Evolutionary conservation across 2,113 vertebrate species (phyloP).

Genomic region (Ellobius talpinus): DNA sequence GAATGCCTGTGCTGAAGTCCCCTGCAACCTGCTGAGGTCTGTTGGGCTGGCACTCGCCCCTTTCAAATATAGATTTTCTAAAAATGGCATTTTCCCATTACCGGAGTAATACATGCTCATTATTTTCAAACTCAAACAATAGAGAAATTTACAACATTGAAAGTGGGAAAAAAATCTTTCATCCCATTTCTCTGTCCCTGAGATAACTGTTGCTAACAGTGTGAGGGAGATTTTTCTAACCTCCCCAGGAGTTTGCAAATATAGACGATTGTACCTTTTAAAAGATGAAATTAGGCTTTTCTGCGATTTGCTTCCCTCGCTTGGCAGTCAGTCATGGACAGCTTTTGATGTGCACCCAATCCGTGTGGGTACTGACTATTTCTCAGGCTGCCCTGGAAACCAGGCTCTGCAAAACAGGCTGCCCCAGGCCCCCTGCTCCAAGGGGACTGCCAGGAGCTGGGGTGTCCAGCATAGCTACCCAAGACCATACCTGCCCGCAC

Average conservation of each 20-base stretch:
- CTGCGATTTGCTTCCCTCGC: conserved; percentile 30
- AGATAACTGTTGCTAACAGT: not conserved
- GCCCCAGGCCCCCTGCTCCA: not conserved
- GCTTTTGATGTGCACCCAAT: not conserved
- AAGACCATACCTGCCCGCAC: not conserved
- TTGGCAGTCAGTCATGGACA: not conserved
- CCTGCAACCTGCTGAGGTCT: not conserved
- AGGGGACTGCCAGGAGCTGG: too few relatives aligned
- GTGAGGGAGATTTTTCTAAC: not conserved
- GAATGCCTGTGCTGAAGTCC: not conserved
- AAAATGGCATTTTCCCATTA: not conserved
- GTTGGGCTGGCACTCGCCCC: not conserved
- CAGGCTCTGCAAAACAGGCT: not conserved
- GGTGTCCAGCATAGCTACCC: not conserved
- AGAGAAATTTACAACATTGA: conserved; percentile 23
- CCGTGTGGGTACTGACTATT: not conserved
- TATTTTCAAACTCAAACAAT: conserved; percentile 54
- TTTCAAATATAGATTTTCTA: conserved; percentile 16
- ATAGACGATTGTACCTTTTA: not conserved
- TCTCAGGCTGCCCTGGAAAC: not conserved
- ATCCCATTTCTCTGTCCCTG: not conserved
- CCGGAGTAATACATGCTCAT: not conserved
- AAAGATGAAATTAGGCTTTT: conserved; percentile 47
- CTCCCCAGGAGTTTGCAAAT: conserved; percentile 49
- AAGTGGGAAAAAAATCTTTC: not conserved